Evolutionary conservation across 2,113 vertebrate genomes (phyloP).

Genomic region (Oryzias woworae): DNA sequence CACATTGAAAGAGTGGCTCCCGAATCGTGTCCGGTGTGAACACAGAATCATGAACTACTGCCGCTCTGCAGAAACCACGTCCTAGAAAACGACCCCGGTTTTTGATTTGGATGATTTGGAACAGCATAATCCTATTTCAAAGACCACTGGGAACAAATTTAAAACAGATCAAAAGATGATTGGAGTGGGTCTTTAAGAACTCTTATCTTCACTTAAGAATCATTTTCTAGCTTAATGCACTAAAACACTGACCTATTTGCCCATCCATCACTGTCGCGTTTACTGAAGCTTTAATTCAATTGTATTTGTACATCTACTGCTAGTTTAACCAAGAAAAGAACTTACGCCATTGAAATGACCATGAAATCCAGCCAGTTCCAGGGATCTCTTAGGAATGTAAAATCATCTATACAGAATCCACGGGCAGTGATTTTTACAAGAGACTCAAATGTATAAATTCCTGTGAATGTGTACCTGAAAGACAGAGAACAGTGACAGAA

Average conservation of each 20-base stretch:
- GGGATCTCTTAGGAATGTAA: conserved; percentile 94
- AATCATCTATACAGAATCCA: conserved; percentile 97
- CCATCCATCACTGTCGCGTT: conserved; percentile 1
- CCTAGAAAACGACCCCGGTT: too few species aligned
- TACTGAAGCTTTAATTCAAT: not conserved
- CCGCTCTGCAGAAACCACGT: too few species aligned
- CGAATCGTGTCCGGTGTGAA: too few species aligned
- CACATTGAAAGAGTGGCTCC: too few species aligned
- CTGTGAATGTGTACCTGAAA: conserved; percentile 96
- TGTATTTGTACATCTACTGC: not conserved
- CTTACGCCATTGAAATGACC: conserved; percentile 99
- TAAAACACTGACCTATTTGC: conserved; percentile 7
- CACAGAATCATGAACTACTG: too few species aligned
- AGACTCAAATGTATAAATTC: conserved; percentile 98
- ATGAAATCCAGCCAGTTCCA: conserved; percentile 99
- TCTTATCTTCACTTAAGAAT: too few species aligned
- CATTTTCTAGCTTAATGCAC: too few species aligned
- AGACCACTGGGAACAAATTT: too few species aligned
- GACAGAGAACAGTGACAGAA: conserved; percentile 43
- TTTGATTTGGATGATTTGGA: too few species aligned
- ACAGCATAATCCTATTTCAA: too few species aligned
- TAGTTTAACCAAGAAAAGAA: conserved; percentile 7
- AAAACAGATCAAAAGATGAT: too few species aligned
- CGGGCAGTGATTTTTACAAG: conserved; percentile 96
- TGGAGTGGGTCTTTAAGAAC: too few species aligned